Evolutionary conservation across 2,888 invertebrate genomes (phyloP).

Genomic region (Trissonchulus sp.): DNA sequence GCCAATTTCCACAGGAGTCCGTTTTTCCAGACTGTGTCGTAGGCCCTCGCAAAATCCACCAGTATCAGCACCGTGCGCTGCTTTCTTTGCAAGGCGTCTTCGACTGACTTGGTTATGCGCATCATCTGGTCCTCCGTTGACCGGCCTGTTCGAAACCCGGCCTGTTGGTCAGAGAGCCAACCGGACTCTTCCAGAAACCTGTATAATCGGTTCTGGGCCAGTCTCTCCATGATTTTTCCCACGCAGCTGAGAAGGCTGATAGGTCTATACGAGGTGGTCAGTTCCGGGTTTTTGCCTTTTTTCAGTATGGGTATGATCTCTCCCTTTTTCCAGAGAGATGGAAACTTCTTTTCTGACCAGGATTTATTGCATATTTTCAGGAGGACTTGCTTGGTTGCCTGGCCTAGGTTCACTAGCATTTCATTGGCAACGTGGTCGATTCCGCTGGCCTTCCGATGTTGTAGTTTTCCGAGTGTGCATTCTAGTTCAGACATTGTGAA

Average conservation of each 20-base stretch:
- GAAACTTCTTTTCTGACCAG: background rate
- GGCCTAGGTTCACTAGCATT: background rate
- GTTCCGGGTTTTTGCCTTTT: too few relatives aligned
- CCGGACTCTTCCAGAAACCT: too few relatives aligned
- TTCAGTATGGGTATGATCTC: background rate
- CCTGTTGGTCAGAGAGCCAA: too few relatives aligned
- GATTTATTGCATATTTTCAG: background rate
- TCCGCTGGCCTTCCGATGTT: background rate
- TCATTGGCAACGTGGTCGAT: constrained; percentile 10
- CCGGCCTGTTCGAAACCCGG: too few relatives aligned
- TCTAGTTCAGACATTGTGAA: background rate
- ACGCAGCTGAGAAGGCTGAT: background rate
- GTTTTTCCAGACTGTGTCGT: too few relatives aligned
- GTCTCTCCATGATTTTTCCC: background rate
- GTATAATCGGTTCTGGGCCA: too few relatives aligned
- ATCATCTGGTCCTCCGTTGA: too few relatives aligned
- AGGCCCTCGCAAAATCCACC: too few relatives aligned
- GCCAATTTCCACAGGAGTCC: too few relatives aligned
- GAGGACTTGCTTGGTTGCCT: background rate
- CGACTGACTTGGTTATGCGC: too few relatives aligned
- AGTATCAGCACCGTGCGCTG: too few relatives aligned
- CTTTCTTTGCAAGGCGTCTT: too few relatives aligned
- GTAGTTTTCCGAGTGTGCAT: background rate
- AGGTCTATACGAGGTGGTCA: background rate
- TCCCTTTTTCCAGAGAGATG: background rate